These are phyloP conservation scores for Dolomedes plantarius DNA, from an alignment of 2,888 invertebrate species.

Conservation along the genomic window DNA sequence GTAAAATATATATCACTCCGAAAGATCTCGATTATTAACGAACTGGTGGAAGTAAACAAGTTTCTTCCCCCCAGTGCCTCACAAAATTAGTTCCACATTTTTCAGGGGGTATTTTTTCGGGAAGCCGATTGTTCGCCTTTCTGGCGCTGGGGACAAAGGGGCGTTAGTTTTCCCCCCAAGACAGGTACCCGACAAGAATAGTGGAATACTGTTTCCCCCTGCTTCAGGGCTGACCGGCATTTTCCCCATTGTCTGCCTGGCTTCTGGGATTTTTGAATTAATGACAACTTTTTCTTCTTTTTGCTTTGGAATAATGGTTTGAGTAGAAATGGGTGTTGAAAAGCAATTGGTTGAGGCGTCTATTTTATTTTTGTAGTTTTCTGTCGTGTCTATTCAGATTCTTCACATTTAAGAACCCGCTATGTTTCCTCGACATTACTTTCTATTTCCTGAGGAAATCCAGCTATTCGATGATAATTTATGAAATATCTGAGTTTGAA, in stretches of 20 bases:
- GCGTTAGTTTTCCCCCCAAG: constrained; percentile 5
- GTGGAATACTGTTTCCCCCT: constrained; percentile 1
- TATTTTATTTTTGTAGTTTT: background rate
- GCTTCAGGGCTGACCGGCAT: constrained; percentile 30
- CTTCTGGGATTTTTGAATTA: constrained; percentile 43
- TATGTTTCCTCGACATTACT: no score
- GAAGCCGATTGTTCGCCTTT: constrained; percentile 44
- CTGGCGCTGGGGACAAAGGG: constrained; percentile 53
- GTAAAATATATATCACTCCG: background rate
- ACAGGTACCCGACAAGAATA: constrained; percentile 36
- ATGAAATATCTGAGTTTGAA: no score
- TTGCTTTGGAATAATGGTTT: background rate
- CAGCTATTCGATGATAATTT: no score
- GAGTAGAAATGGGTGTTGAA: constrained; percentile 21
- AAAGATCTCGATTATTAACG: background rate
- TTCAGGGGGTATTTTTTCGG: constrained; percentile 22
- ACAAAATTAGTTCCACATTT: constrained; percentile 62
- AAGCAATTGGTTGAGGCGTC: constrained; percentile 2
- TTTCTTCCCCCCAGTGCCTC: constrained; percentile 22
- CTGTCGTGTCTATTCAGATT: no score
- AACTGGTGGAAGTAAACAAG: constrained; percentile 12
- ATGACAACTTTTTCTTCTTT: constrained; percentile 34
- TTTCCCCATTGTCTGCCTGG: background rate
- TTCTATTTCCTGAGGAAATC: no score
- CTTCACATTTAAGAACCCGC: no score